Percentiles rank a stretch among this genome's conserved stretches.
These are phyloP conservation scores for Thalassarche chlororhynchos DNA, from an alignment of 2,113 vertebrate genomes.

Conservation along the genomic window DNA sequence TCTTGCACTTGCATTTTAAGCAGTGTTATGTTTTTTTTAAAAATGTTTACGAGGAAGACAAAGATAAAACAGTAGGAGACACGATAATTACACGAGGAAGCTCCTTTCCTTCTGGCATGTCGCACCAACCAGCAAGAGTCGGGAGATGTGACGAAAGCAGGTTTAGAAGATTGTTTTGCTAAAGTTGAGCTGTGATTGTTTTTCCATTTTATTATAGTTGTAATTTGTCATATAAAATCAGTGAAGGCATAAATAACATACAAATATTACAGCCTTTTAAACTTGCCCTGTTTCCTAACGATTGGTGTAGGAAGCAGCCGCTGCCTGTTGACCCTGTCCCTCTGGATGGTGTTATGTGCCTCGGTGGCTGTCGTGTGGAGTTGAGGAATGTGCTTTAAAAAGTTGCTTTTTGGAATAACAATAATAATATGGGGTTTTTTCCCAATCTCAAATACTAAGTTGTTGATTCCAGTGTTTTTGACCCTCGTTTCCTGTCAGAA, in stretches of 20 bases:
- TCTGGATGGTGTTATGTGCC: not conserved
- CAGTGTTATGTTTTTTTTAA: not conserved
- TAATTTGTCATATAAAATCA: not conserved
- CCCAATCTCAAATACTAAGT: not conserved
- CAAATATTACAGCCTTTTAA: not conserved
- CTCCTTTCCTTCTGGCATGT: not conserved
- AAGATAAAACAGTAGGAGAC: not conserved
- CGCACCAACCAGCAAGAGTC: not conserved
- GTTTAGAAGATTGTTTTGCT: not conserved
- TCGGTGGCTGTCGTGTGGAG: accelerated
- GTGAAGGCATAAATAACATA: not conserved
- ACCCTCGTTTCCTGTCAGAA: not conserved
- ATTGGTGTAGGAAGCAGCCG: not conserved
- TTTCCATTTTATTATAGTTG: not conserved
- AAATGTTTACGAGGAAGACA: not conserved
- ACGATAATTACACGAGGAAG: not conserved
- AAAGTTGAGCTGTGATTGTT: not conserved
- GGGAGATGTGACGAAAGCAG: not conserved
- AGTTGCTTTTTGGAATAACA: not conserved
- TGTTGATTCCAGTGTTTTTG: not conserved
- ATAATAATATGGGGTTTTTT: not conserved
- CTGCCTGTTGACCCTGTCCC: not conserved
- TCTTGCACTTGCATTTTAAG: not conserved
- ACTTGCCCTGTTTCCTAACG: not conserved
- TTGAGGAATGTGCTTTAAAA: not conserved